phyloP scores from a whole-genome alignment of 2,113 vertebrate genomes.

The Apodemus sylvaticus region DNA sequence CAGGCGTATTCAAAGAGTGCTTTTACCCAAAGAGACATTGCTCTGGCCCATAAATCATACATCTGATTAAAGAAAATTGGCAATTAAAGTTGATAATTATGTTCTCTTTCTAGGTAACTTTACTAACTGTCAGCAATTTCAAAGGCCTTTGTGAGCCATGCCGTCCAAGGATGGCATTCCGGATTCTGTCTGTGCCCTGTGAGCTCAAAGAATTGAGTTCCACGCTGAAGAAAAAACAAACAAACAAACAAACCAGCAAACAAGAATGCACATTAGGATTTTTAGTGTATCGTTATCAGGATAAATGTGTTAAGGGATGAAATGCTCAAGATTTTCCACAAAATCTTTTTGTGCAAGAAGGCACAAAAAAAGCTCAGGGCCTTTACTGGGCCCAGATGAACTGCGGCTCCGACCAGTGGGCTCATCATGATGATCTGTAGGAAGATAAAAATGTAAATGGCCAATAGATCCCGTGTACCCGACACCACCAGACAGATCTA shows the following conservation, averaged over 20 bases:
- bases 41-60: background rate
- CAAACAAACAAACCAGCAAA: background rate
- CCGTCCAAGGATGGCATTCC: background rate
- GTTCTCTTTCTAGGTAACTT: background rate
- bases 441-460: constrained; percentile 16
- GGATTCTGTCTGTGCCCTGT: background rate
- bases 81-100: background rate
- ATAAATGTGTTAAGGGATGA: background rate
- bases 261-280: background rate
- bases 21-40: background rate
- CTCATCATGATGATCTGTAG: background rate
- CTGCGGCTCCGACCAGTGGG: background rate
- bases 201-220: background rate
- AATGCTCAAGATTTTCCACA: background rate
- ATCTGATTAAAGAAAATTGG: background rate
- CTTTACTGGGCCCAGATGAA: background rate
- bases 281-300: background rate
- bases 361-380: background rate
- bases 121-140: background rate
- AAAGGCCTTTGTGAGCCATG: background rate
- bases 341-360: background rate
- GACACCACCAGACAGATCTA: background rate
- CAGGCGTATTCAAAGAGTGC: background rate
- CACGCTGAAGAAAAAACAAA: background rate
- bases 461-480: background rate